Evolutionary conservation across 2,113 vertebrate genomes (phyloP).

Genomic region (Sitta europaea): DNA sequence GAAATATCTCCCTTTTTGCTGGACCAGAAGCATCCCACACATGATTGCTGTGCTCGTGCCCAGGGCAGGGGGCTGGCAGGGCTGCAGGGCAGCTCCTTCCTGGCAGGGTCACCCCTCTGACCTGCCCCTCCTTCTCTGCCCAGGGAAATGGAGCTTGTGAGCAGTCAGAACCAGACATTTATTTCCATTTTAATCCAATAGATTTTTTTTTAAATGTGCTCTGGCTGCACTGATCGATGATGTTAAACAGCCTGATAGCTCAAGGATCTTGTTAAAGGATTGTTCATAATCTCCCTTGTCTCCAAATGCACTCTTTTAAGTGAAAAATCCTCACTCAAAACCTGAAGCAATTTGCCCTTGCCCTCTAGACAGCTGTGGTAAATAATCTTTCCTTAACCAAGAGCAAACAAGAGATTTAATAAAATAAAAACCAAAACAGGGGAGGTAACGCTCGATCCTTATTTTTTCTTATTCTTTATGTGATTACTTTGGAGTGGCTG

Average conservation of each 20-base stretch:
- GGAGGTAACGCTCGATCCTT: background rate
- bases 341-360: background rate
- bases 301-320: background rate
- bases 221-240: constrained; percentile 23
- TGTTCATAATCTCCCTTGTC: constrained; percentile 42
- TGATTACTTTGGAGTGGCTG: background rate
- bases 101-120: background rate
- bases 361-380: background rate
- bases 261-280: constrained; percentile 17
- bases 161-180: background rate
- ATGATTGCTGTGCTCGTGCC: background rate
- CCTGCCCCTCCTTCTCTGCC: background rate
- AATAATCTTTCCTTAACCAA: background rate
- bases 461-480: background rate
- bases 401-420: background rate
- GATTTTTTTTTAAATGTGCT: background rate
- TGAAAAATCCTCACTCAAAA: background rate
- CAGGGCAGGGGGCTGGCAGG: background rate
- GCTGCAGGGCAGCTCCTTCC: background rate
- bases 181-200: background rate
- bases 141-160: background rate
- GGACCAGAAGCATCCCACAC: background rate
- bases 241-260: background rate
- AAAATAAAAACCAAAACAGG: background rate
- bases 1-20: background rate